A percentile compares a stretch with the other conserved stretches of the same genome.
These are phyloP conservation scores for Congeria kusceri DNA, from an alignment of 2,888 invertebrate genomes.

Conservation along the genomic window DNA sequence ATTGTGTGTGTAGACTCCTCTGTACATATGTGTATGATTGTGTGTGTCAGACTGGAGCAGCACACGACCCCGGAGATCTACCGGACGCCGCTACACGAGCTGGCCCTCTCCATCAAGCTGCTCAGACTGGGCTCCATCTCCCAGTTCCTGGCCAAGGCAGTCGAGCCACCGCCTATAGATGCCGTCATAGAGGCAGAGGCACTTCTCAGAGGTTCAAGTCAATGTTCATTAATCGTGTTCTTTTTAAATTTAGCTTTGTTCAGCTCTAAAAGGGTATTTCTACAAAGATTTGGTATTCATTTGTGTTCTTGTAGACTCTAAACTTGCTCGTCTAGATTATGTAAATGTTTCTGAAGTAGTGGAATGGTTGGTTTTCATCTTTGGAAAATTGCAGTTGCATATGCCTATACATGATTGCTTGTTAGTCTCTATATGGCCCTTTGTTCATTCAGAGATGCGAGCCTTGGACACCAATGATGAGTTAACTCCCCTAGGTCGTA, in stretches of 20 bases:
- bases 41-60: constrained; percentile 86
- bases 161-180: constrained; percentile 98
- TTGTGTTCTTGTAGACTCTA: too few species aligned
- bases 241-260: too few species aligned
- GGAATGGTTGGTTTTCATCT: too few species aligned
- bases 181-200: constrained; percentile 99
- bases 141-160: constrained; percentile 95
- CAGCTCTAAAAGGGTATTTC: too few species aligned
- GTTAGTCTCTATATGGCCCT: not conserved
- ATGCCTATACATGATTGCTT: too few species aligned
- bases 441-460: constrained; percentile 90
- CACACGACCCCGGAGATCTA: constrained; percentile 99
- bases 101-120: constrained; percentile 96
- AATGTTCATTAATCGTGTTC: too few species aligned
- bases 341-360: too few species aligned
- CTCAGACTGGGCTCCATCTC: constrained; percentile 96
- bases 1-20: too few species aligned
- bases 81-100: constrained; percentile 97
- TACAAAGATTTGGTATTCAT: too few species aligned
- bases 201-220: constrained; percentile 86
- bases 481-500: constrained; percentile 96
- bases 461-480: constrained; percentile 95
- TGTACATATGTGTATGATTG: too few species aligned
- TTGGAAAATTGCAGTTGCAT: too few species aligned
- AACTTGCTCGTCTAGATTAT: too few species aligned